Base-by-base conservation (phyloP, 2,888 invertebrate species). In the Hoplodrina ambigua region DNA sequence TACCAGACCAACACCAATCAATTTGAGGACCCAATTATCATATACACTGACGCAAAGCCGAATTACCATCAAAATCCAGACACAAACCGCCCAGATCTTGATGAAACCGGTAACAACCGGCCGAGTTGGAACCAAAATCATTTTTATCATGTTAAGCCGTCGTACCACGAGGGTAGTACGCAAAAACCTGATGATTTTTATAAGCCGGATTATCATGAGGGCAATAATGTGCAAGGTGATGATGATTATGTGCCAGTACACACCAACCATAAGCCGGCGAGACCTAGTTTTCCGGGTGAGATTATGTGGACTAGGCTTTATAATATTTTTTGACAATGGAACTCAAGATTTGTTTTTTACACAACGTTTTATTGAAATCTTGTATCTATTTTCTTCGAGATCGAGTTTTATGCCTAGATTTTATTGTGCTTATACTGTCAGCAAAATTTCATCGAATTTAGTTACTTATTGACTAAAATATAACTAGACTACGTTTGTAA, bases 241-340 rank as follows among this genome's bases (percentile, higher is more conserved):
- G 94, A 95, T 94, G 96, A 94, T 94, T 95, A 94, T 94, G 94
- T 93, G 67, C 95, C 94, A 53, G 90, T 94, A 72, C 88, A 90
- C 80, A 92, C 90, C 50, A 92, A 89, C 82, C 89, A 91, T 82
- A 93, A 90, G 72, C 94, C 94, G 65, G 85, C 89, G 81, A 90
- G 92, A 81, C 94, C 95, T 83, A 94, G 94, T 87, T 94, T 88
- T 78, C 95, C 95, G 78, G 95, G 95, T 95, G 94, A 95, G 94
- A 94, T 66, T 57, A 69, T 70, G 64, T 74, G 63, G 76, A 82
- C 82, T 85, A 75, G 81, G 83, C 52, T 78, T 76, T 71, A 33
- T 85, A 13, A 52, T 73, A 80, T 79, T 72, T 61, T 70, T 72
- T 57, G 71, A 75, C 72, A 83, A 82, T 86, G 85, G 83, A 85